Evolutionary conservation across 2,888 invertebrate species (phyloP).

Genomic region (Eupithecia dodoneata): DNA sequence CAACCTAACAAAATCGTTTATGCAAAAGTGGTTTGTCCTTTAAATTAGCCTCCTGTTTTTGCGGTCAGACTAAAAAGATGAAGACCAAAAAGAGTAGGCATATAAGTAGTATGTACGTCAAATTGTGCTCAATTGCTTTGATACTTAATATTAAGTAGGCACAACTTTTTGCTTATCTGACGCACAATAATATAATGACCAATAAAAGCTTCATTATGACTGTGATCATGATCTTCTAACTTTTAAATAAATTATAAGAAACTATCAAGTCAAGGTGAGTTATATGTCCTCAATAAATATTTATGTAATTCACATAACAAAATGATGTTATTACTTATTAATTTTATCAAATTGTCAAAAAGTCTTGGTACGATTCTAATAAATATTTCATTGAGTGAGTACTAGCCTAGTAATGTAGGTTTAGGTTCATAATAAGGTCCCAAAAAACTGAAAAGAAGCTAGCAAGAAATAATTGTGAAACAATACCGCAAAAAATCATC

Average conservation of each 20-base stretch:
- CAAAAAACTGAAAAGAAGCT: background rate
- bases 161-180: background rate
- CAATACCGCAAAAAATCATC: background rate
- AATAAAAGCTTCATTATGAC: background rate
- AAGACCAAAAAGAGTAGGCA: background rate
- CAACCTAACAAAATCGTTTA: conserved; percentile 28
- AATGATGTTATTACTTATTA: no score
- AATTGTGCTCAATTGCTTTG: background rate
- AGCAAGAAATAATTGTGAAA: background rate
- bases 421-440: background rate
- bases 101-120: background rate
- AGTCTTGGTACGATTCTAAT: no score
- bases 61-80: conserved; percentile 1
- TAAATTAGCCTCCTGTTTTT: conserved; percentile 11
- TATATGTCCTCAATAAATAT: background rate
- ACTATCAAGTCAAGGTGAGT: background rate
- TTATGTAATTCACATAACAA: background rate
- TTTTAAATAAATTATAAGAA: background rate
- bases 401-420: no score
- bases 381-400: background rate
- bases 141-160: background rate
- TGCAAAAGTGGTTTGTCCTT: conserved; percentile 34
- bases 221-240: background rate
- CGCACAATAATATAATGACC: background rate
- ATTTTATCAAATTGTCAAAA: no score